Percentiles rank a stretch among this genome's conserved stretches.
Evolutionary conservation across 2,797 vertebrate species (phyloP).

Genomic region (Hippopotamyrus pictus): DNA sequence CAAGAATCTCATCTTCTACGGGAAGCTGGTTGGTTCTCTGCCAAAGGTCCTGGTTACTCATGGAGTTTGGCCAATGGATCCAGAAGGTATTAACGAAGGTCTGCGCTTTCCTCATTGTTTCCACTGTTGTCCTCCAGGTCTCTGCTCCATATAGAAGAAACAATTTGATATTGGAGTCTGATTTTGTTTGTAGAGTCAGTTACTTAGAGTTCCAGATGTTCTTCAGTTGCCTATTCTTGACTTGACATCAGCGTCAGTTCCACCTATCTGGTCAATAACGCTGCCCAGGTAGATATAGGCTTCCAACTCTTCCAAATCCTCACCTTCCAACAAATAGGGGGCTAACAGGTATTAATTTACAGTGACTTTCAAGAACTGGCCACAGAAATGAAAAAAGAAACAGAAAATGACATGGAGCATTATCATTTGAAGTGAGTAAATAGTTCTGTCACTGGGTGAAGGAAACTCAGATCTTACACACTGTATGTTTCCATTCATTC

Average conservation of each 20-base stretch:
- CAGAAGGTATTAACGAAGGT: not conserved
- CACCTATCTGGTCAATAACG: not conserved
- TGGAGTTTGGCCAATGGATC: not conserved
- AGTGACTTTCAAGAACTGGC: not conserved
- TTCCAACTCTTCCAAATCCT: not conserved
- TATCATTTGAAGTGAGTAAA: not conserved
- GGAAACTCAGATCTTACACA: not conserved
- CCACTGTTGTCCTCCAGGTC: not conserved
- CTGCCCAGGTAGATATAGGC: not conserved
- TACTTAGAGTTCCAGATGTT: not conserved
- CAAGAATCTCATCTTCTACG: not conserved
- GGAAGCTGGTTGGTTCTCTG: not conserved
- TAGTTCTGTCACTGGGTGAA: not conserved
- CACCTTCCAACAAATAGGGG: not conserved
- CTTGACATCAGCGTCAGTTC: not conserved
- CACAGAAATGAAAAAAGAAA: not conserved
- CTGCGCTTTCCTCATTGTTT: not conserved
- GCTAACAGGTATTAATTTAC: not conserved
- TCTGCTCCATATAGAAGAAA: not conserved
- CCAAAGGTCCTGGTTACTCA: not conserved
- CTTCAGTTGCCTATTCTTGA: not conserved
- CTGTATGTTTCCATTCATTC: not conserved
- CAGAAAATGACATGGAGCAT: not conserved
- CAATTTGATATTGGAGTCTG: not conserved
- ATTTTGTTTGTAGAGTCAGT: not conserved